Evolutionary conservation across 2,797 vertebrate genomes (phyloP).

Genomic region (Gastrophryne carolinensis): DNA sequence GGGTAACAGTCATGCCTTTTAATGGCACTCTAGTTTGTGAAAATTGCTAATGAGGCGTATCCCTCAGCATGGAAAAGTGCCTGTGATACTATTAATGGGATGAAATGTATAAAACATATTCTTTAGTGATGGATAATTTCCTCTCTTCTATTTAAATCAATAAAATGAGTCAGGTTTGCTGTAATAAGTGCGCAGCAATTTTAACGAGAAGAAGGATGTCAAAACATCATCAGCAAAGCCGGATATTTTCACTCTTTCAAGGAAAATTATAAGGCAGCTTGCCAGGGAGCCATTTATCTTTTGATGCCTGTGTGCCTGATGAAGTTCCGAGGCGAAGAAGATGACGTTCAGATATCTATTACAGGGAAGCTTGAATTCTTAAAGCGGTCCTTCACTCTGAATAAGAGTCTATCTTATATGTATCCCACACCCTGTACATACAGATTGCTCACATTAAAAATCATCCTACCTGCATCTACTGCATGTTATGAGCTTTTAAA

Average conservation of each 20-base stretch:
- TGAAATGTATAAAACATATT: neutral
- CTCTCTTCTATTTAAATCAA: neutral
- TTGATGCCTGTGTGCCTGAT: neutral
- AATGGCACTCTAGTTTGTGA: neutral
- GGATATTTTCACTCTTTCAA: conserved; percentile 1
- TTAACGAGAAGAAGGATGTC: neutral
- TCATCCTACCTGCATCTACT: too few species aligned
- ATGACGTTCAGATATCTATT: neutral
- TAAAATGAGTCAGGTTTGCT: neutral
- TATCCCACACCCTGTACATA: too few species aligned
- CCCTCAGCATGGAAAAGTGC: neutral
- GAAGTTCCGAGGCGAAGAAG: neutral
- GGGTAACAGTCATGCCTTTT: neutral
- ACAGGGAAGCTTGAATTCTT: neutral
- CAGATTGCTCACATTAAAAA: too few species aligned
- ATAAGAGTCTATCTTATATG: too few species aligned
- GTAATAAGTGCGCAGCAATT: neutral
- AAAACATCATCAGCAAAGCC: neutral
- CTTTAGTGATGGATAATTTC: neutral
- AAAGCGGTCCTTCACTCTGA: too few species aligned
- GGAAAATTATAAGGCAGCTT: conserved; percentile 2
- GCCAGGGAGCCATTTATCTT: neutral
- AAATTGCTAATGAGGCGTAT: neutral
- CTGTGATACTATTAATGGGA: neutral
- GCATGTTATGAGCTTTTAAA: too few species aligned